Base-by-base conservation (phyloP, 2,113 vertebrate genomes). In the Phylloscopus trochiloides region DNA sequence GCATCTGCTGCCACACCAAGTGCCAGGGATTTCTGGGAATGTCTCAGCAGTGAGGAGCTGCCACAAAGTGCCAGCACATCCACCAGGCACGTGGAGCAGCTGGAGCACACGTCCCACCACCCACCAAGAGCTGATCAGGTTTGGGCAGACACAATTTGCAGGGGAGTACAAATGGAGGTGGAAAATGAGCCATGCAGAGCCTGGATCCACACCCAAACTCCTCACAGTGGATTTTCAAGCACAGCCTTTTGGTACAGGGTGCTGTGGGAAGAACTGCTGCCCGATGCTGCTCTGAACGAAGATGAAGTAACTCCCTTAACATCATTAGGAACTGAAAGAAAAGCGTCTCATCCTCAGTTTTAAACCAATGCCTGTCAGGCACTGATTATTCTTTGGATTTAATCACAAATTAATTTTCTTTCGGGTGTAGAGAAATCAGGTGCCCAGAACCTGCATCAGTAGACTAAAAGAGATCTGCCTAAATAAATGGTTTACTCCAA, bases 1-100 rank as follows among this genome's bases (percentile, higher is more conserved):
- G 72, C 91, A 95, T 73, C 91, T 95, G 95, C 80, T 81, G 3
- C 52, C 91, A 66, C 55, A 40, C 52, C 76, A 65, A 21, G 57
- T 52, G 50, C 75, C 71, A 51, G 2, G 14, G 51, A 78, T 88
- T 81, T 36, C 26, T 9, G 36, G 83, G 63, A 51, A 42, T 0
- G 6, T 3, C 68, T 71, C 54, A 54, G 78, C 29, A 88, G 67
- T 3, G 3, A 71, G 36, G 66, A 90, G 85, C 40, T 63, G 58
- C 81, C 81, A 45, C 6, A 12, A 85, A 36, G 29, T 20, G 34
- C 59, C 34, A 84, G 78, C 31, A 16, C 48, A 76, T 17, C 71
- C 50, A 17, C 25, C 61, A 3, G 65, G 72, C 70, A 74, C 1
- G 0, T 26, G 6, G 29, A 38, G 87, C 86, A 84, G 61, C 84